Evolutionary conservation across 2,113 vertebrate species (phyloP).

Genomic region (Perca fluviatilis): DNA sequence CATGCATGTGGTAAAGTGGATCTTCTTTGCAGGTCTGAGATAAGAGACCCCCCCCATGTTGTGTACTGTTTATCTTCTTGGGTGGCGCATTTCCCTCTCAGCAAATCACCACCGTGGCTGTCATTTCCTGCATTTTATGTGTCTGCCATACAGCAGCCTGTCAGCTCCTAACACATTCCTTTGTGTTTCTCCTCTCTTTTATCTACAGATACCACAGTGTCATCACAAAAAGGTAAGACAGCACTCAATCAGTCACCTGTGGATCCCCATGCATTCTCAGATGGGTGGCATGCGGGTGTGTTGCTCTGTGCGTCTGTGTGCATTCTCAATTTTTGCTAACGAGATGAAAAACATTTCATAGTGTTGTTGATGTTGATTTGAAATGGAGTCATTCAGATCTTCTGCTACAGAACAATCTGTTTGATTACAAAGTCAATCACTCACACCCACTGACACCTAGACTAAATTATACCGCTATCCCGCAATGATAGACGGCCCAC

Average conservation of each 20-base stretch:
- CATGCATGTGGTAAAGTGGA: slow-evolving; percentile 6
- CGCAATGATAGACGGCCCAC: slow-evolving; percentile 56
- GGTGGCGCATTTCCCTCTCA: slow-evolving; percentile 36
- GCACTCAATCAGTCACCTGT: slow-evolving; percentile 51
- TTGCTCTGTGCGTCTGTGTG: slow-evolving; percentile 15
- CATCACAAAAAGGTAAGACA: slow-evolving; percentile 84
- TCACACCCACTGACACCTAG: slow-evolving; percentile 69
- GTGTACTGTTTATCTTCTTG: slow-evolving; percentile 40
- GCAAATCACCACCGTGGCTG: slow-evolving; percentile 29
- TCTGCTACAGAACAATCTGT: slow-evolving; percentile 68
- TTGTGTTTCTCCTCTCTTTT: slow-evolving; percentile 60
- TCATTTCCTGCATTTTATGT: slow-evolving; percentile 55
- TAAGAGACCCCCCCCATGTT: slow-evolving; percentile 46
- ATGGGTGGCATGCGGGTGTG: slow-evolving; percentile 16
- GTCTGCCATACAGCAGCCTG: slow-evolving; percentile 32
- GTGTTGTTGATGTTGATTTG: slow-evolving; percentile 64
- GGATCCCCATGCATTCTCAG: slow-evolving; percentile 25
- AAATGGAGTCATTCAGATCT: slow-evolving; percentile 55
- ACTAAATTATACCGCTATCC: slow-evolving; percentile 55
- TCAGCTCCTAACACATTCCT: slow-evolving; percentile 62
- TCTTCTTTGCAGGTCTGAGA: slow-evolving; percentile 34
- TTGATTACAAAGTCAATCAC: slow-evolving; percentile 79
- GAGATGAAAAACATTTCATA: slow-evolving; percentile 60
- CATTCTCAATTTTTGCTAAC: slow-evolving; percentile 42
- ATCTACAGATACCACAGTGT: slow-evolving; percentile 78